Evolutionary conservation across 2,113 vertebrate genomes (phyloP).

Genomic region (Chiloscyllium plagiosum): DNA sequence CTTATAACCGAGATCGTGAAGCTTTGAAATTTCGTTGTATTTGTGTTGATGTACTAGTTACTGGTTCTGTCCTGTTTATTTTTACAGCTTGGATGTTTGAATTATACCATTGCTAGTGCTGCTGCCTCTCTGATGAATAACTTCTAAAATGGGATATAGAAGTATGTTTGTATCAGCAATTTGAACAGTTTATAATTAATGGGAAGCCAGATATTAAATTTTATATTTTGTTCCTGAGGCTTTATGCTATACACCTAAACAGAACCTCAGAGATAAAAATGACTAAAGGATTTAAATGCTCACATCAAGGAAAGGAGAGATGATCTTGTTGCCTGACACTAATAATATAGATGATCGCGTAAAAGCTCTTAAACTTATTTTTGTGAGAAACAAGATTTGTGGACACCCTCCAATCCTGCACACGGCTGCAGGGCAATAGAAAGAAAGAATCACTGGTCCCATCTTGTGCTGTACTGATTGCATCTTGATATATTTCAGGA

Average conservation of each 20-base stretch:
- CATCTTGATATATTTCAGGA: neutral
- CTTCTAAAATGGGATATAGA: neutral
- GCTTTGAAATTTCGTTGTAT: neutral
- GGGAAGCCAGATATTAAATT: neutral
- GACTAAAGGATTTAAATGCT: neutral
- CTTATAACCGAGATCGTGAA: neutral
- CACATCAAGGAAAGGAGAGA: neutral
- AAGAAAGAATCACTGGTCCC: neutral
- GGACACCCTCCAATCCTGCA: neutral
- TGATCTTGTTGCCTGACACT: neutral
- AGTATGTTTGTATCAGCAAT: neutral
- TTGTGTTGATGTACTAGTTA: neutral
- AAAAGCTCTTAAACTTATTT: neutral
- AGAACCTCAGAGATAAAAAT: neutral
- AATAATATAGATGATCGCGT: neutral
- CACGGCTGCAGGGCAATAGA: neutral
- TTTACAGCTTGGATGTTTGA: neutral
- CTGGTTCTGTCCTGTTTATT: neutral
- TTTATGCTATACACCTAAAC: neutral
- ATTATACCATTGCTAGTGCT: neutral
- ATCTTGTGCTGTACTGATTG: neutral
- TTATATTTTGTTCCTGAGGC: neutral
- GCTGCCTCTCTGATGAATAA: neutral
- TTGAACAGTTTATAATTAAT: neutral
- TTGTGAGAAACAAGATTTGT: neutral